Evolutionary conservation across 1,140 invertebrate species (phyloP).

Genomic region (Orius insidiosus): DNA sequence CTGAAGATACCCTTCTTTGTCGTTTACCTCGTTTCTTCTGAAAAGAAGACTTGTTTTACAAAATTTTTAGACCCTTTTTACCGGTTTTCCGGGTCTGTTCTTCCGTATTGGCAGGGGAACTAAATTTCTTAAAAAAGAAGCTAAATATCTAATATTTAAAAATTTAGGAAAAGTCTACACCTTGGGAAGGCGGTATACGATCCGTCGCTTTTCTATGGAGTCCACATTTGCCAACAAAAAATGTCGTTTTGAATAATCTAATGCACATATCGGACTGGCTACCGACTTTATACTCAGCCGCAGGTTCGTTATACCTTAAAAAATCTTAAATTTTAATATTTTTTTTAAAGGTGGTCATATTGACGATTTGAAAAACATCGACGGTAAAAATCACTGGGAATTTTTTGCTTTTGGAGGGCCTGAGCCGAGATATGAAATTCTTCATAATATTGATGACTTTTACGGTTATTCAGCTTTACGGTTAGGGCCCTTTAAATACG

Average conservation of each 20-base stretch:
- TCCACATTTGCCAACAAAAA: conserved; percentile 24
- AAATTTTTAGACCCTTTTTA: too few relatives aligned
- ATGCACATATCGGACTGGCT: conserved; percentile 40
- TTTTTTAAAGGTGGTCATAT: conserved; percentile 32
- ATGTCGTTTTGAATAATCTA: conserved; percentile 27
- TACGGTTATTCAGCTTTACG: conserved; percentile 39
- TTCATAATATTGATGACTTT: conserved; percentile 58
- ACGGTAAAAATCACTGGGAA: conserved; percentile 42
- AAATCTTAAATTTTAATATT: background rate
- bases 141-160: too few relatives aligned
- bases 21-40: too few relatives aligned
- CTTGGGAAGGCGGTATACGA: conserved; percentile 54
- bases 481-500: conserved; percentile 47
- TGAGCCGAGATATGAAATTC: conserved; percentile 37
- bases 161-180: conserved; percentile 39
- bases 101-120: too few relatives aligned
- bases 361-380: conserved; percentile 30
- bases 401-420: conserved; percentile 29
- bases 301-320: conserved; percentile 27
- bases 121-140: too few relatives aligned
- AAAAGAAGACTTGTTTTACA: too few relatives aligned
- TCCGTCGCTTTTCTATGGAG: conserved; percentile 33
- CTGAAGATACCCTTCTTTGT: too few relatives aligned
- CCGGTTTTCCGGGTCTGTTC: too few relatives aligned
- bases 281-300: conserved; percentile 43